Evolutionary conservation across 2,113 vertebrate species (phyloP).

Genomic region (Orycteropus afer): DNA sequence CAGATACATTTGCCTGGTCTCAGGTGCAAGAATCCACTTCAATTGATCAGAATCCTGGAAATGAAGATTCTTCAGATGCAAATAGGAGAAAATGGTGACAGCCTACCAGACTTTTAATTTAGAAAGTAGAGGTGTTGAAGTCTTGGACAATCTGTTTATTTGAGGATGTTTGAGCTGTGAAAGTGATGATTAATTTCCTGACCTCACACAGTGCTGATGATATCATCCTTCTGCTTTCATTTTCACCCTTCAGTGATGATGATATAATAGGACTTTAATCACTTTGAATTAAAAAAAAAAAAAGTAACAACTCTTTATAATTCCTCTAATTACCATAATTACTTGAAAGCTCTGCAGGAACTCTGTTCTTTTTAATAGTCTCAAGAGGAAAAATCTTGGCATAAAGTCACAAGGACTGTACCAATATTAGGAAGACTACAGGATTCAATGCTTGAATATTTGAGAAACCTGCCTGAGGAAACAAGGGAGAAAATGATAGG

Average conservation of each 20-base stretch:
- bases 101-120: not conserved
- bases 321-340: slow-evolving; percentile 4
- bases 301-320: not conserved
- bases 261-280: slow-evolving; percentile 57
- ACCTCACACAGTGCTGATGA: slow-evolving; percentile 63
- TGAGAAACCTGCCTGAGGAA: slow-evolving; percentile 22
- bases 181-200: slow-evolving; percentile 58
- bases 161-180: slow-evolving; percentile 37
- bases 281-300: slow-evolving; percentile 44
- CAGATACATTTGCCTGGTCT: not conserved
- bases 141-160: slow-evolving; percentile 52
- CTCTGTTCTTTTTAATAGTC: not conserved
- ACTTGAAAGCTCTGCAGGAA: slow-evolving; percentile 18
- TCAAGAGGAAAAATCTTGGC: not conserved
- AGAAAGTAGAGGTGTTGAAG: slow-evolving; percentile 37
- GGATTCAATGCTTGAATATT: slow-evolving; percentile 18
- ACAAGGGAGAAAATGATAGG: slow-evolving; percentile 48
- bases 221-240: slow-evolving; percentile 12
- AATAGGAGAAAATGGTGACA: not conserved
- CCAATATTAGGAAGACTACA: not conserved
- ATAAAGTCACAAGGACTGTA: not conserved
- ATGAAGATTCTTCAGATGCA: not conserved
- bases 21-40: not conserved
- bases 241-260: slow-evolving; percentile 44
- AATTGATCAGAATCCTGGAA: not conserved